These are phyloP conservation scores for Jacana jacana DNA, from an alignment of 2,113 vertebrate species.

Conservation along the genomic window DNA sequence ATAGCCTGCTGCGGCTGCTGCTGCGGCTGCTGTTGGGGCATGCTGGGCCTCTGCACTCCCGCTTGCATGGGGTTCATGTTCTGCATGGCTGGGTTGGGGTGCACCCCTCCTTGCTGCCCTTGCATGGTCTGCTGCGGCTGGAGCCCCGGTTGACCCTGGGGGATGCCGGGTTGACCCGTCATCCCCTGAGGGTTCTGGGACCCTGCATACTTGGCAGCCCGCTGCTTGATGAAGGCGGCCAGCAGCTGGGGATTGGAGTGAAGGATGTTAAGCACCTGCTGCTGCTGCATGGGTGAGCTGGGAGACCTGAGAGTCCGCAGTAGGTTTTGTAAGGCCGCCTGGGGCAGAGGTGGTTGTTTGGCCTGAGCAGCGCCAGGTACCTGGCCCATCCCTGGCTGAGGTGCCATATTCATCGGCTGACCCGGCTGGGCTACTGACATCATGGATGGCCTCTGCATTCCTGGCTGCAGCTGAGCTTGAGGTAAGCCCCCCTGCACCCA, in stretches of 20 bases:
- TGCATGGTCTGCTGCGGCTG: conserved; percentile 73
- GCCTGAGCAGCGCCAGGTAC: conserved; percentile 79
- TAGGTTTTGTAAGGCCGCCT: conserved; percentile 85
- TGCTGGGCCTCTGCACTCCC: conserved; percentile 71
- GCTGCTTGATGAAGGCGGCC: conserved; percentile 96
- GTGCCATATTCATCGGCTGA: conserved; percentile 83
- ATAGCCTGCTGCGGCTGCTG: conserved; percentile 74
- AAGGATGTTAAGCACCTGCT: conserved; percentile 94
- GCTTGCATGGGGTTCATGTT: conserved; percentile 80
- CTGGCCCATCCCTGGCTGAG: conserved; percentile 80
- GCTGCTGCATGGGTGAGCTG: conserved; percentile 89
- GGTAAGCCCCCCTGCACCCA: conserved; percentile 85
- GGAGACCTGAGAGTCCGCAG: conserved; percentile 84
- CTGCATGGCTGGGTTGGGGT: conserved; percentile 77
- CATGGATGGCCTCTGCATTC: conserved; percentile 88
- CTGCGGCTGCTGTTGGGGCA: conserved; percentile 72
- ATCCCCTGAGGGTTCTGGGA: conserved; percentile 77
- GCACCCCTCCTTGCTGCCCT: conserved; percentile 75
- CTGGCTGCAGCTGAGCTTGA: conserved; percentile 82
- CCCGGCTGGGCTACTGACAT: conserved; percentile 89
- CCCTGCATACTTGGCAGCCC: conserved; percentile 89
- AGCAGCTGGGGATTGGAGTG: conserved; percentile 96
- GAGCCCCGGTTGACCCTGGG: conserved; percentile 73
- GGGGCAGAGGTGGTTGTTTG: conserved; percentile 80
- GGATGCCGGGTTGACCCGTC: conserved; percentile 73